Base-by-base conservation (phyloP, 2,888 invertebrate species). In the Amiota minor region DNA sequence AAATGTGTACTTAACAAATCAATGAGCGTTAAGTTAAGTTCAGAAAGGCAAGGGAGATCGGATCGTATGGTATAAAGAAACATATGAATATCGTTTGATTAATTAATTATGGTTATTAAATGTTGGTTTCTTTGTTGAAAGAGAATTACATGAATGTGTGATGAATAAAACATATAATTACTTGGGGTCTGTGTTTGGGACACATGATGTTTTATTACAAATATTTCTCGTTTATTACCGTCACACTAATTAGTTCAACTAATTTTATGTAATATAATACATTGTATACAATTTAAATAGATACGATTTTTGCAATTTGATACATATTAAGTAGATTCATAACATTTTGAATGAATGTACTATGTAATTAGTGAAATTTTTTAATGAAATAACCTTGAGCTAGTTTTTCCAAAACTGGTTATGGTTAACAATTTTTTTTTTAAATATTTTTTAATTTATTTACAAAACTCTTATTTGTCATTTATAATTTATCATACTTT, bases 311-410 rank as follows among this genome's bases (percentile, higher is more conserved):
- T 35, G 35, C 35, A 35, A 35, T 35, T 35, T 35, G 35, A 35
- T 35, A 35, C 6, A 35, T 6, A 35, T 35, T 35, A 35, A 35
- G 35, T 35, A 35, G 35, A 59, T 59, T 59, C 20, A 59, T 16
- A n/a, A 59, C 20, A 18, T 20, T 49, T 47, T 47, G 47, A 20
- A 65, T n/a, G n/a, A n/a, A n/a, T n/a, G n/a, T n/a, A n/a, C n/a
- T n/a, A n/a, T 18, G 20, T 65, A 65, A 65, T 65, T 65, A 65
- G 65, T 20, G 47, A 65, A 64, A 65, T 47, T 16, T 18, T 18
- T 65, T 65, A 18, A 47, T n/a, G 46, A 16, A 16, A 18, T 47
- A 49, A 47, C 46, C 65, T 65, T 65, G 65, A 65, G 20, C 65
- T 65, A 65, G 47, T 65, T 65, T 65, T 59, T 59, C 11, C 11